Evolutionary conservation across 2,113 vertebrate genomes (phyloP).

Genomic region (Zosterops japonicus): DNA sequence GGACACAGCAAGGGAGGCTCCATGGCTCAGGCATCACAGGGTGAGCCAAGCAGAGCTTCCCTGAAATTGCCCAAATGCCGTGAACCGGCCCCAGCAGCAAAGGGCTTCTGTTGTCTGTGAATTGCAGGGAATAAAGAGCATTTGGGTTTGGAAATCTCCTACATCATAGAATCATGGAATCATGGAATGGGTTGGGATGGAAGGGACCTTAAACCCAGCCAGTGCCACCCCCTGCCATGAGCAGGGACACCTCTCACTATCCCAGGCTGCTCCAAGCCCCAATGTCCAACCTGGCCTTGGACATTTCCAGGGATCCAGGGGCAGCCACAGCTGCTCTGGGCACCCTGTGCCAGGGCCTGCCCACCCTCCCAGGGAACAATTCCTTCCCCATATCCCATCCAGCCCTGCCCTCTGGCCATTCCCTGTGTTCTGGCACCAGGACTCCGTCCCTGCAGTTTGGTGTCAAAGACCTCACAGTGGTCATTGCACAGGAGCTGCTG

Average conservation of each 20-base stretch:
- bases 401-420: neutral
- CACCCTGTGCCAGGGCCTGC: neutral
- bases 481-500: neutral
- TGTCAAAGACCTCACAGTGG: neutral
- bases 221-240: neutral
- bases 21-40: rapidly evolving
- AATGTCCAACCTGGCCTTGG: neutral
- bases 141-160: neutral
- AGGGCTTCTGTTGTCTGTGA: neutral
- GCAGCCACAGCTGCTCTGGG: neutral
- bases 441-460: neutral
- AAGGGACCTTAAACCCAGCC: neutral
- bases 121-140: neutral
- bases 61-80: neutral
- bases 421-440: neutral
- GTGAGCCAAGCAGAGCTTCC: neutral
- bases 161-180: rapidly evolving
- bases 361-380: neutral
- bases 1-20: neutral
- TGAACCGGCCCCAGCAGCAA: neutral
- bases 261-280: neutral
- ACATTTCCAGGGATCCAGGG: neutral
- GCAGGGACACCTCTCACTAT: neutral
- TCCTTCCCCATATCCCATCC: neutral
- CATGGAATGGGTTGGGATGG: rapidly evolving